Evolutionary conservation across 2,113 vertebrate genomes (phyloP).

Genomic region (Hemibates koningsi): DNA sequence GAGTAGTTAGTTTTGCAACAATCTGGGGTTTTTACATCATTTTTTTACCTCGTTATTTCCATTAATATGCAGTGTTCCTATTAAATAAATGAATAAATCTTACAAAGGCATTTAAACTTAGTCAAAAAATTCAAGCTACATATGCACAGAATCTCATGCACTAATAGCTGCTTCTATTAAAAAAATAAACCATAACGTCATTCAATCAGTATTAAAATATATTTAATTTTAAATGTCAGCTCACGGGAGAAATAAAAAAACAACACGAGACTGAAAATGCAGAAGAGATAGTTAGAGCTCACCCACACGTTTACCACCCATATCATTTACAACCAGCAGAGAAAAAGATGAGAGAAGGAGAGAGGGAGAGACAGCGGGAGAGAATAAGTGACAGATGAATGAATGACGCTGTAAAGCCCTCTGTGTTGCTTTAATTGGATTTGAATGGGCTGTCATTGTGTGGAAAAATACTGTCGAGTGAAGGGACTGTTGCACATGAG

Average conservation of each 20-base stretch:
- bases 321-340: neutral
- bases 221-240: constrained; percentile 12
- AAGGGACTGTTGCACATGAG: constrained; percentile 1
- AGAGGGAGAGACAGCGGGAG: neutral
- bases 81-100: neutral
- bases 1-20: neutral
- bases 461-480: constrained; percentile 31
- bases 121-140: neutral
- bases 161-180: neutral
- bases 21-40: neutral
- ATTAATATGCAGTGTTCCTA: neutral
- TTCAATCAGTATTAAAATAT: constrained; percentile 3
- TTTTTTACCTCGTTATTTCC: neutral
- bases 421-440: constrained; percentile 62
- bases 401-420: constrained; percentile 39
- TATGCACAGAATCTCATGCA: neutral
- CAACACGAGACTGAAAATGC: neutral
- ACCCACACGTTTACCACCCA: neutral
- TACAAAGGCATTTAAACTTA: neutral
- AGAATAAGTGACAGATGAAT: constrained; percentile 54
- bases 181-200: neutral
- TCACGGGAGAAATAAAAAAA: neutral
- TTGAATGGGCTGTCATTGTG: constrained; percentile 59
- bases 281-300: neutral
- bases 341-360: neutral